Conservation (phyloP, 2,113 vertebrate species). For the Leptosomus discolor region DNA sequence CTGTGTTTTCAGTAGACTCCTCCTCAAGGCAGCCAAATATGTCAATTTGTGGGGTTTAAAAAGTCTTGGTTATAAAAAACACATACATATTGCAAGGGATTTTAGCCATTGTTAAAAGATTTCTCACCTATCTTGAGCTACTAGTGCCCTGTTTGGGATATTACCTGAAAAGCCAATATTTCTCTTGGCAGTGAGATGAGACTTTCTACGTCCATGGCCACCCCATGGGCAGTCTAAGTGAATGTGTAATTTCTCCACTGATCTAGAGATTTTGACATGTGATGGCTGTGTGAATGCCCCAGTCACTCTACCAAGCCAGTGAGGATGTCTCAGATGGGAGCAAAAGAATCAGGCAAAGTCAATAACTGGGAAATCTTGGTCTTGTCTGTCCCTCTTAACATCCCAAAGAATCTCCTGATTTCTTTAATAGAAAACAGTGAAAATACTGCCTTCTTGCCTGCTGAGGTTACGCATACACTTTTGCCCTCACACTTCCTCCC, state of each 20-base stretch:
- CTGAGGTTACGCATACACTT: background rate
- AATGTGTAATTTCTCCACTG: background rate
- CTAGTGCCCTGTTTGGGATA: background rate
- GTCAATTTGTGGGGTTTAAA: background rate
- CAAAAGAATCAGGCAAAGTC: background rate
- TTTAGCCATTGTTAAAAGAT: background rate
- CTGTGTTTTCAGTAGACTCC: conserved; percentile 33
- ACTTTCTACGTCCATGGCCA: background rate
- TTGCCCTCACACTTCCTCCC: too few relatives aligned
- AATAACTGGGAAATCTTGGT: background rate
- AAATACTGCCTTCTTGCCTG: background rate
- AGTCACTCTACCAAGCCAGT: background rate
- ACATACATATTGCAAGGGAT: background rate
- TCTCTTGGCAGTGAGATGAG: background rate
- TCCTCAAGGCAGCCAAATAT: conserved; percentile 19
- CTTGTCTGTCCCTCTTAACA: background rate
- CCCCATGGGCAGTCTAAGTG: background rate
- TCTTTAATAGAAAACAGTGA: background rate
- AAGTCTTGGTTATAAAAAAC: conserved; percentile 1
- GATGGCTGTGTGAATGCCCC: fast-evolving
- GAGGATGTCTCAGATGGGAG: background rate
- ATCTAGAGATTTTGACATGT: background rate
- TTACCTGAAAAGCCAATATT: background rate
- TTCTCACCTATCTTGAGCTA: background rate
- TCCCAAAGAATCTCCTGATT: background rate